Evolutionary conservation across 2,888 invertebrate species (phyloP), one percentile per base, ranked within the genome.

Genomic region (Heliconius sara): DNA sequence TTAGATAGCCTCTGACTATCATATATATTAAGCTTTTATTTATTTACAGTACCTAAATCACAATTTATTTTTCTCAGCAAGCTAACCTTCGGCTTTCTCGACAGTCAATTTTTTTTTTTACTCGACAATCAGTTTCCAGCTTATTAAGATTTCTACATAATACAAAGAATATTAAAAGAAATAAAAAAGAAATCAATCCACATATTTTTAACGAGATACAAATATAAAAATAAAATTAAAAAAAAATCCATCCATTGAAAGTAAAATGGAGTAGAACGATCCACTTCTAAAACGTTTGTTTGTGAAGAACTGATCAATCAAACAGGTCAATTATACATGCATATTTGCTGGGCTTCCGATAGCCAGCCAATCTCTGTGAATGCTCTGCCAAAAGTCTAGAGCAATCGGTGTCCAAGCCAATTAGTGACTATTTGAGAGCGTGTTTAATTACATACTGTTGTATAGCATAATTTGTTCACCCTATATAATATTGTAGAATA

Each of bases 311-410:
- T 72, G 43, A 65, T 65, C 65, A 19, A 72, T 72, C 72, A 73
- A 60, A 39, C 60, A 39, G 34, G 65, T 78, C 72, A 52, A 78
- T 73, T 78, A 78, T 63, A 77, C 47, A 27, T 63, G 63, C 63
- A 78, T 72, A 78, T 78, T 73, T 66, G 47, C 63, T 43, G 16
- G 52, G 34, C 27, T 65, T 25, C 25, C 68, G 39, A 57, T 39
- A 77, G 57, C 34, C 76, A 67, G 57, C 25, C 76, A 78, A 78
- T 78, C 66, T 78, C 52, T 25, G 25, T 67, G 66, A 78, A 78
- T 60, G 78, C 66, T 67, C 27, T 73, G 73, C 73, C 60, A 73
- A 73, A 73, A 73, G 57, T 73, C 25, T 65, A 57, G 52, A 66
- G 73, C 57, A 57, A 66, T 78, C 39, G 57, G n/a, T 39, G 34